Conservation (phyloP, 2,797 vertebrate species). For the Melanotaenia parkinsoni region DNA sequence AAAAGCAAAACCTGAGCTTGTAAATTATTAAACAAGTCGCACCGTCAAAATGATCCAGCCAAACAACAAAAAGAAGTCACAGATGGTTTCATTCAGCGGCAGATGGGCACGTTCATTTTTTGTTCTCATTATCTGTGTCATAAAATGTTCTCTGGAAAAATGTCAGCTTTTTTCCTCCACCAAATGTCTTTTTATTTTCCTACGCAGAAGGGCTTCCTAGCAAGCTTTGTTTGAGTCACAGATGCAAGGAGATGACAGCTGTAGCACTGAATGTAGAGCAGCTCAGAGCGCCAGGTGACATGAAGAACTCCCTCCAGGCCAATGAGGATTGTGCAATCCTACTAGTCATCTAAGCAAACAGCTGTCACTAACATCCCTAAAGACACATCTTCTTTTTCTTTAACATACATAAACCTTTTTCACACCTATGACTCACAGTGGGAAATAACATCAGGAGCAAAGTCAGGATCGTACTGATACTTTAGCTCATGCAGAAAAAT, state of each 20-base stretch:
- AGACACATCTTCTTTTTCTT: constrained; percentile 19
- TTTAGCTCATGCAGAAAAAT: constrained; percentile 48
- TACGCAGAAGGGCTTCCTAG: constrained; percentile 14
- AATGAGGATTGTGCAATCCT: constrained; percentile 62
- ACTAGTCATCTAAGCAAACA: constrained; percentile 56
- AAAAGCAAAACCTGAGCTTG: constrained; percentile 31
- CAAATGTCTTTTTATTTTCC: constrained; percentile 7
- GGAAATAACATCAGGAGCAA: constrained; percentile 50
- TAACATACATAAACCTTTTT: constrained; percentile 50
- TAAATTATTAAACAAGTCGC: constrained; percentile 26
- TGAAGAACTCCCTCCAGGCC: constrained; percentile 42
- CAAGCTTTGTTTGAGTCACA: constrained; percentile 33
- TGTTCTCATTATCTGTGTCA: constrained; percentile 42
- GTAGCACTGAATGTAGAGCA: constrained; percentile 29
- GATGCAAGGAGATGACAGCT: constrained; percentile 54
- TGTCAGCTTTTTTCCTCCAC: constrained; percentile 31
- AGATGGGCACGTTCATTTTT: constrained; percentile 55
- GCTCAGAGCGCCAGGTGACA: constrained; percentile 43
- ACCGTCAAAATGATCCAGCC: constrained; percentile 27
- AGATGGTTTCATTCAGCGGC: constrained; percentile 67
- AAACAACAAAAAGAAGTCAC: constrained; percentile 40
- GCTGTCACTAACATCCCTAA: constrained; percentile 45
- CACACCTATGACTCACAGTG: constrained; percentile 61
- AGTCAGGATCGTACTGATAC: constrained; percentile 47
- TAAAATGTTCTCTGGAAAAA: constrained; percentile 48